phyloP scores from a whole-genome alignment of 2,113 vertebrate genomes.

The Rhipidura dahli region DNA sequence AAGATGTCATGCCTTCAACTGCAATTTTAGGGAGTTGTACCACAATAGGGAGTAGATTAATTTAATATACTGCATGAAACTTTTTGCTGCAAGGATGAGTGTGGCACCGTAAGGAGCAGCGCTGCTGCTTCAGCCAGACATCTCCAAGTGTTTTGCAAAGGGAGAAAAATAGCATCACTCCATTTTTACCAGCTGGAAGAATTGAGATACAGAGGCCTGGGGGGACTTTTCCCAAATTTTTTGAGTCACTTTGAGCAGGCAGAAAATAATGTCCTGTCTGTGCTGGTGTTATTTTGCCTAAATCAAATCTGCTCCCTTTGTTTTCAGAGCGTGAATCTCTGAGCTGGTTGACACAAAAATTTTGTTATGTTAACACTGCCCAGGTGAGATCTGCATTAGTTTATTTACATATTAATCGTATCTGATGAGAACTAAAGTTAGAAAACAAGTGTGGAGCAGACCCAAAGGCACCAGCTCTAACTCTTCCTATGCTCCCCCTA shows the following conservation, averaged over 20 bases:
- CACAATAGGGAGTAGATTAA: not conserved
- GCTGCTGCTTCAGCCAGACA: not conserved
- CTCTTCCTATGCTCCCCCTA: not conserved
- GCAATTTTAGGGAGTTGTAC: slow-evolving; percentile 29
- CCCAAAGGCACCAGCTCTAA: not conserved
- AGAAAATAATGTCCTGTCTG: not conserved
- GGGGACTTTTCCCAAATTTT: not conserved
- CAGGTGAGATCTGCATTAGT: slow-evolving; percentile 6
- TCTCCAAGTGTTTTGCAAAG: not conserved
- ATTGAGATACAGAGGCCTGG: not conserved
- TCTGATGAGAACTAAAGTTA: not conserved
- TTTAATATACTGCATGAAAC: not conserved
- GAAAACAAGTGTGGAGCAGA: not conserved
- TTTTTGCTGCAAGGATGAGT: not conserved
- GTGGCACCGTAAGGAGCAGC: not conserved
- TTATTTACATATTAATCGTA: not conserved
- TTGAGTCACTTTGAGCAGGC: not conserved
- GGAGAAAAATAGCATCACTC: not conserved
- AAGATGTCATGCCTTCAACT: slow-evolving; percentile 6
- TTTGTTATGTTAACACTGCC: not conserved
- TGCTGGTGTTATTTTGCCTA: not conserved
- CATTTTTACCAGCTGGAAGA: not conserved
- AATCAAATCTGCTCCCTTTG: not conserved
- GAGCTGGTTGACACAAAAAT: not conserved
- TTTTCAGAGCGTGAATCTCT: not conserved